A percentile compares a stretch with the other conserved stretches of the same genome.
Conservation (phyloP, 2,113 vertebrate species). For the Dendropsophus ebraccatus region DNA sequence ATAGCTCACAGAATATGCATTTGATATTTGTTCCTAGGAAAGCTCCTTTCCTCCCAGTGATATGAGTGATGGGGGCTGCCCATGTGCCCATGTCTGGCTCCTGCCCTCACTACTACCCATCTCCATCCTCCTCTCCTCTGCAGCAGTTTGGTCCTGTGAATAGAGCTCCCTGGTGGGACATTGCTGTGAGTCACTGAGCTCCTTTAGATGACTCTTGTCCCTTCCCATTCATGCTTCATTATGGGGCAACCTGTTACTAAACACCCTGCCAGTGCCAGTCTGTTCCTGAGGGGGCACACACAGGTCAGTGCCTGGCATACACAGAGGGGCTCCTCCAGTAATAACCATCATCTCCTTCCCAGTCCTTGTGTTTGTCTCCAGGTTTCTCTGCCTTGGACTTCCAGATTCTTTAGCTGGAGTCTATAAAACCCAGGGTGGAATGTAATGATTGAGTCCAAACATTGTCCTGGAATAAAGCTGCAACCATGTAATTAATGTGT, state of each 20-base stretch:
- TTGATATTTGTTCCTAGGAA: too few relatives aligned
- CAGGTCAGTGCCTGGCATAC: conserved; percentile 70
- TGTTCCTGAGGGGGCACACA: conserved; percentile 74
- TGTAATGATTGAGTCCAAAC: conserved; percentile 89
- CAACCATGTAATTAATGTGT: conserved; percentile 98
- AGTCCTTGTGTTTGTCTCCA: conserved; percentile 70
- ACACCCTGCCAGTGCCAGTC: conserved; percentile 74
- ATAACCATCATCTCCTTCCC: conserved; percentile 68
- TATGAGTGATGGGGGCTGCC: background rate
- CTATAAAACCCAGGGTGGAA: conserved; percentile 84
- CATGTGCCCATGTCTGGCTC: background rate
- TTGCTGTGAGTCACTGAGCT: conserved; percentile 77
- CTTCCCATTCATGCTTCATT: conserved; percentile 84
- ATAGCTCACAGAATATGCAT: too few relatives aligned
- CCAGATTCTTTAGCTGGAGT: conserved; percentile 77
- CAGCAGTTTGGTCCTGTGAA: conserved; percentile 63
- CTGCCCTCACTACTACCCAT: background rate
- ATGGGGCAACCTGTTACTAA: conserved; percentile 88
- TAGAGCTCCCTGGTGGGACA: conserved; percentile 83
- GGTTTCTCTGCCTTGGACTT: conserved; percentile 76
- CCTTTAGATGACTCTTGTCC: conserved; percentile 82
- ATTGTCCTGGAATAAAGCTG: conserved; percentile 92
- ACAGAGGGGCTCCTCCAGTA: conserved; percentile 64
- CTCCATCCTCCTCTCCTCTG: background rate
- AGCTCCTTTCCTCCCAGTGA: too few relatives aligned